These are phyloP conservation scores for Drosophila melanosoma DNA, from an alignment of 2,888 invertebrate genomes.

Conservation along the genomic window DNA sequence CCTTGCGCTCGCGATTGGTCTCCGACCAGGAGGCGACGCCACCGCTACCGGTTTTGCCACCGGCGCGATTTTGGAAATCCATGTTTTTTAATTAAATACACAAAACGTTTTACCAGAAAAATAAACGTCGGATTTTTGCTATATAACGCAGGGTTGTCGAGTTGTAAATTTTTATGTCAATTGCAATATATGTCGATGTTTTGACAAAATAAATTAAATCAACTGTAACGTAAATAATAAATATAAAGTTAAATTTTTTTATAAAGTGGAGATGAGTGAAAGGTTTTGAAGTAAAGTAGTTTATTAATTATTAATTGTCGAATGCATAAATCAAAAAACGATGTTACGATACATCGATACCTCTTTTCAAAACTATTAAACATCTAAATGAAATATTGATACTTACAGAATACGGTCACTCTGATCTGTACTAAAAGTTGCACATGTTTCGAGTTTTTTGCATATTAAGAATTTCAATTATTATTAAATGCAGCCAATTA, in stretches of 20 bases:
- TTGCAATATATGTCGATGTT: background rate
- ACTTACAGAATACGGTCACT: slow-evolving; percentile 3
- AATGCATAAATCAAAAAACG: background rate
- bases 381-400: background rate
- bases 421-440: slow-evolving; percentile 14
- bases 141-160: slow-evolving; percentile 16
- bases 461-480: slow-evolving; percentile 20
- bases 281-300: background rate
- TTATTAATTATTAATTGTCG: background rate
- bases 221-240: background rate
- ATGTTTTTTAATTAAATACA: slow-evolving; percentile 86
- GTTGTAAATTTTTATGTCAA: background rate
- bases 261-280: background rate
- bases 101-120: slow-evolving; percentile 13
- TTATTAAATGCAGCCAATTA: slow-evolving; percentile 1
- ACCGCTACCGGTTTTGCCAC: slow-evolving; percentile 99
- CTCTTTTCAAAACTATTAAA: background rate
- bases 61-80: slow-evolving; percentile 99
- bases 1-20: slow-evolving; percentile 97
- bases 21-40: slow-evolving; percentile 99
- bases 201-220: background rate
- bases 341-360: slow-evolving; percentile 11
- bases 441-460: slow-evolving; percentile 49
- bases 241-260: background rate
- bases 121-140: slow-evolving; percentile 12